Evolutionary conservation across 2,888 invertebrate genomes (phyloP).

Genomic region (Epicampocera succincta): DNA sequence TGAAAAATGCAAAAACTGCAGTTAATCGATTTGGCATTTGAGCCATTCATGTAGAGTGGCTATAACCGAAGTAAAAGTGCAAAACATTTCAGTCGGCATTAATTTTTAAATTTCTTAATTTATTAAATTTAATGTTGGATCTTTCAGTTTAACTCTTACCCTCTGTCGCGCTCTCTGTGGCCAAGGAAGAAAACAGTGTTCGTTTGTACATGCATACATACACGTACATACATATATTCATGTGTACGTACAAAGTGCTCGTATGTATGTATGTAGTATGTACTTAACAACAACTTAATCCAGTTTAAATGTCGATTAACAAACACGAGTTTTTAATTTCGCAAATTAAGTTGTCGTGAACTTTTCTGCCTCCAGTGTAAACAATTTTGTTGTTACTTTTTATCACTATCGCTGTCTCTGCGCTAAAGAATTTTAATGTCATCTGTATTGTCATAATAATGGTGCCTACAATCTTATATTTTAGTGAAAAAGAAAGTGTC

Average conservation of each 20-base stretch:
- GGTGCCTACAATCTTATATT: neutral
- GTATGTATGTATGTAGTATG: too few species aligned
- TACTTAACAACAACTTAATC: neutral
- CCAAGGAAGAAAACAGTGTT: too few species aligned
- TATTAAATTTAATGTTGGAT: neutral
- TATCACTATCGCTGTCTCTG: neutral
- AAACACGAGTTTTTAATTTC: constrained; percentile 5
- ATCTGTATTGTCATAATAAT: neutral
- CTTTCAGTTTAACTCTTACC: too few species aligned
- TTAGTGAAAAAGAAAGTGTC: constrained; percentile 65
- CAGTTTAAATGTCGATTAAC: constrained; percentile 12
- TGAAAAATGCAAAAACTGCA: too few species aligned
- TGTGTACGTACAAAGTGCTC: too few species aligned
- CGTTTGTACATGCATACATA: neutral
- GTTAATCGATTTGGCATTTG: too few species aligned
- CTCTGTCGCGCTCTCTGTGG: too few species aligned
- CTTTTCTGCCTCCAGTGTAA: neutral
- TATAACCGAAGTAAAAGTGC: too few species aligned
- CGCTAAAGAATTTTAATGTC: neutral
- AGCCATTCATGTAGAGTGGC: too few species aligned
- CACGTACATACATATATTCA: too few species aligned
- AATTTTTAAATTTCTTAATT: constrained; percentile 3
- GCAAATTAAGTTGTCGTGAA: constrained; percentile 42
- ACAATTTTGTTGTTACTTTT: neutral
- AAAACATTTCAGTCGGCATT: too few species aligned